A percentile compares a stretch with the other conserved stretches of the same genome.
Evolutionary conservation across 2,113 vertebrate species (phyloP).

Genomic region (Pristiophorus japonicus): DNA sequence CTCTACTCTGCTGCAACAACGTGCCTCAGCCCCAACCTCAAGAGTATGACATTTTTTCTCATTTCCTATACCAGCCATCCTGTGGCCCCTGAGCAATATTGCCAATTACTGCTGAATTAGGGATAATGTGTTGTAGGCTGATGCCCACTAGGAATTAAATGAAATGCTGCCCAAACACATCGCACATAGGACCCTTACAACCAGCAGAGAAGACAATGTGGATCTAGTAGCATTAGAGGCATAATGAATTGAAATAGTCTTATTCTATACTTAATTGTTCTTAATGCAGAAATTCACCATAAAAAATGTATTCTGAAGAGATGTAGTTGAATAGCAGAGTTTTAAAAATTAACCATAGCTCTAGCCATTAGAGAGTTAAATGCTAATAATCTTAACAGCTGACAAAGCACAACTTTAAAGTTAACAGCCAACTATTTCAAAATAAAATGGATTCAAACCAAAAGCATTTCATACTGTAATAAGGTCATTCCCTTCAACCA

Average conservation of each 20-base stretch:
- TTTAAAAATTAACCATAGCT: background rate
- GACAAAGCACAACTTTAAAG: background rate
- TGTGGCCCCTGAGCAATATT: background rate
- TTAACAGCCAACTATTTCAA: background rate
- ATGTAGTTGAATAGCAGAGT: background rate
- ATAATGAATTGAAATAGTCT: background rate
- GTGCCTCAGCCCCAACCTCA: background rate
- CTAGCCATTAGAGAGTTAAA: background rate
- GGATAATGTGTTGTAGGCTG: background rate
- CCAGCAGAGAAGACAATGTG: background rate
- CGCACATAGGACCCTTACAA: background rate
- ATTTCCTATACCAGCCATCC: background rate
- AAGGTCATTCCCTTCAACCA: conserved; percentile 98
- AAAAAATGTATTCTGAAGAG: background rate
- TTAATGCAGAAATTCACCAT: background rate
- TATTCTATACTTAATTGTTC: background rate
- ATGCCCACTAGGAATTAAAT: background rate
- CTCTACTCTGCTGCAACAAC: background rate
- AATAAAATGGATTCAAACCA: background rate
- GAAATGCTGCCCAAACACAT: background rate
- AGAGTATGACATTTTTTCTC: background rate
- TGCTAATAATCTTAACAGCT: background rate
- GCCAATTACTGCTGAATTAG: background rate
- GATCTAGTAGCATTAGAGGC: background rate
- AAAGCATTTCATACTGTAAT: conserved; percentile 74